phyloP scores from a whole-genome alignment of 2,888 invertebrate genomes.

The Lepidocyrtinus sp. region DNA sequence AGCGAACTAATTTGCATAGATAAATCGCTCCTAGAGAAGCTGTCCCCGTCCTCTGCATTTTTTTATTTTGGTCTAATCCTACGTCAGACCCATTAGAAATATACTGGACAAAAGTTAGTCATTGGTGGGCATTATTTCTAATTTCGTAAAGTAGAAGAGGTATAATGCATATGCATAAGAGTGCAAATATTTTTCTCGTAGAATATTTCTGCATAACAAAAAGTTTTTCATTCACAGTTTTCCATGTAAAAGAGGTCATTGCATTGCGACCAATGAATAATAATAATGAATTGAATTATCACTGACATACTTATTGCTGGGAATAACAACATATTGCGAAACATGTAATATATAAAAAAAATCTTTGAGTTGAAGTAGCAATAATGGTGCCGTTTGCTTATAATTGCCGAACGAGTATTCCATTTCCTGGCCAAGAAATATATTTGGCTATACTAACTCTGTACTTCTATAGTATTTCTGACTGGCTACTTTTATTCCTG shows the following conservation, averaged over 20 bases:
- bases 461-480: not conserved
- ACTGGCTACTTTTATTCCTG: conserved; percentile 24
- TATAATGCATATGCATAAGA: no score
- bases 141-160: no score
- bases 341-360: no score
- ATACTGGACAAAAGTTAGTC: no score
- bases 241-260: not conserved
- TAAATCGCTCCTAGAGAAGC: no score
- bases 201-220: not conserved
- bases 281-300: not conserved
- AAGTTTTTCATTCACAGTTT: not conserved
- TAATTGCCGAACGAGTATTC: not conserved
- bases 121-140: no score
- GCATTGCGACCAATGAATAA: not conserved
- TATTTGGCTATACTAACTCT: not conserved
- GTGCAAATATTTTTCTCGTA: conserved; percentile 2
- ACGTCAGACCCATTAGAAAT: no score
- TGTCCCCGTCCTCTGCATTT: no score
- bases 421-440: not conserved
- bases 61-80: no score
- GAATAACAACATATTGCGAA: no score
- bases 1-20: not conserved
- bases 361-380: not conserved
- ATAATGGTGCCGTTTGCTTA: not conserved
- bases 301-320: not conserved